Evolutionary conservation across 2,113 vertebrate species (phyloP).

Genomic region (Parus major): DNA sequence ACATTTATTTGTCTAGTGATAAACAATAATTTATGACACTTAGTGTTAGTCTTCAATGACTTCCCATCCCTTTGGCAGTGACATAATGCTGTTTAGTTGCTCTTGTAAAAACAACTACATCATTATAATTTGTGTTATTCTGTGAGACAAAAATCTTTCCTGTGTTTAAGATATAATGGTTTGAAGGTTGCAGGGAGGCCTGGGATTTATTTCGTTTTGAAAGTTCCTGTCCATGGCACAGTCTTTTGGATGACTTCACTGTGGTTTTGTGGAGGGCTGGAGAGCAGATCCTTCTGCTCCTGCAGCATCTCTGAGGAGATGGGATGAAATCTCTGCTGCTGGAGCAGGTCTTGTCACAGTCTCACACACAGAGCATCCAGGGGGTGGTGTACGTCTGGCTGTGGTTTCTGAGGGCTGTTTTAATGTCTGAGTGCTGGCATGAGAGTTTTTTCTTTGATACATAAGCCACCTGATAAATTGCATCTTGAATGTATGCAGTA

Average conservation of each 20-base stretch:
- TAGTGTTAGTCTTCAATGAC: slow-evolving; percentile 36
- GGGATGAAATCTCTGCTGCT: background rate
- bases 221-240: background rate
- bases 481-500: background rate
- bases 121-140: slow-evolving; percentile 30
- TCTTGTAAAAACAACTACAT: slow-evolving; percentile 30
- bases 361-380: background rate
- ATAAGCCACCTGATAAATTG: slow-evolving; percentile 28
- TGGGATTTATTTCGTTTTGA: background rate
- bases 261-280: background rate
- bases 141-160: slow-evolving; percentile 38
- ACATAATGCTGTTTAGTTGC: slow-evolving; percentile 35
- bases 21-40: slow-evolving; percentile 71
- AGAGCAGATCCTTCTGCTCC: background rate
- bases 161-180: slow-evolving; percentile 47
- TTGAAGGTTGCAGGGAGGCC: background rate
- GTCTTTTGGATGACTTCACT: background rate
- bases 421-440: background rate
- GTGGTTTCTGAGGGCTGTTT: background rate
- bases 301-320: background rate
- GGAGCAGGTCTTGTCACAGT: background rate
- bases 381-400: background rate
- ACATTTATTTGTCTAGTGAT: slow-evolving; percentile 59
- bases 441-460: background rate
- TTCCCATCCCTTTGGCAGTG: slow-evolving; percentile 23